These are phyloP conservation scores for Catamblyrhynchus diadema DNA, from an alignment of 2,797 vertebrate genomes.

Conservation along the genomic window DNA sequence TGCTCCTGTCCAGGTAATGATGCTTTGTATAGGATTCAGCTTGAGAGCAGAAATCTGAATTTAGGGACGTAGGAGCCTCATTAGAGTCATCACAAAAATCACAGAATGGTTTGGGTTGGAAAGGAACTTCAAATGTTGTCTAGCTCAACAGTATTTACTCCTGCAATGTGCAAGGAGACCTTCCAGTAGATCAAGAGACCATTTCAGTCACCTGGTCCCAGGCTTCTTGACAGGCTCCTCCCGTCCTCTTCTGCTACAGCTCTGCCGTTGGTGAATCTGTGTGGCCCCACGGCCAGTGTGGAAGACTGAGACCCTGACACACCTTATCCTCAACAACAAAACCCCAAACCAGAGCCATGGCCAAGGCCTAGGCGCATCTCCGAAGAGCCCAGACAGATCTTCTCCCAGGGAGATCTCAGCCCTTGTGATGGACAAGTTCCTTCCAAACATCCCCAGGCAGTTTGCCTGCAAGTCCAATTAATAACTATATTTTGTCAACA, in stretches of 20 bases:
- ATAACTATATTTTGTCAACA: constrained; percentile 22
- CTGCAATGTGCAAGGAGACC: background rate
- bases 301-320: background rate
- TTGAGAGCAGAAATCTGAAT: background rate
- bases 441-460: background rate
- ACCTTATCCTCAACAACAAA: background rate
- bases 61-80: background rate
- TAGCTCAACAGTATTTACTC: background rate
- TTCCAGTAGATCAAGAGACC: background rate
- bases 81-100: background rate
- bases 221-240: background rate
- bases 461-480: constrained; percentile 15
- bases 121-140: background rate
- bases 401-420: background rate
- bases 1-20: background rate
- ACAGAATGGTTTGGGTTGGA: background rate
- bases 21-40: background rate
- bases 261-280: background rate
- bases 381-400: background rate
- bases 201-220: background rate
- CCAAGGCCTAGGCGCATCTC: background rate
- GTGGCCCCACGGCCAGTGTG: fast-evolving
- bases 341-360: background rate
- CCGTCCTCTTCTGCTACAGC: background rate
- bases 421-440: background rate